A percentile compares a stretch with the other conserved stretches of the same genome.
These are phyloP conservation scores for Scylla paramamosain DNA, from an alignment of 1,140 invertebrate genomes.

Conservation along the genomic window DNA sequence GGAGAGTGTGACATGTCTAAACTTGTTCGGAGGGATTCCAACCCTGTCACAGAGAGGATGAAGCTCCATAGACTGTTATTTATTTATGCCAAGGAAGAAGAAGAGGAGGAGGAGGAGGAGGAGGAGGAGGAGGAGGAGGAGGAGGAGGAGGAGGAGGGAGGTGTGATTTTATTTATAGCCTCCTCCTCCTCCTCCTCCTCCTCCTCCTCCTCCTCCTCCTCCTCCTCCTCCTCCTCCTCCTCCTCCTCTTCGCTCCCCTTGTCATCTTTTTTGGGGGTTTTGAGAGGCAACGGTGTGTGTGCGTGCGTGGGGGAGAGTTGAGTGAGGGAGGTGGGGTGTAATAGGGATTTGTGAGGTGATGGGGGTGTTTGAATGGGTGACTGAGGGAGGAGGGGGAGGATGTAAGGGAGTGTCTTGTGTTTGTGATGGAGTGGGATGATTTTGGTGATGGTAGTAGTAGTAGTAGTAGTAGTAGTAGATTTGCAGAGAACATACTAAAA, in stretches of 20 bases:
- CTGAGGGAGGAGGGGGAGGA: no score
- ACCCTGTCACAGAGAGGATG: conserved; percentile 33
- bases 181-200: background rate
- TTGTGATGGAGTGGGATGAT: background rate
- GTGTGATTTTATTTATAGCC: background rate
- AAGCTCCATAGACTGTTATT: conserved; percentile 67
- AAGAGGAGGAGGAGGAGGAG: background rate
- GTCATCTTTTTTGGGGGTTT: no score
- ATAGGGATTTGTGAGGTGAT: no score
- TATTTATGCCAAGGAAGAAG: conserved; percentile 56
- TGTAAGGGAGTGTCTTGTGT: background rate
- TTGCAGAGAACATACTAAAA: no score
- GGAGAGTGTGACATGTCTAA: conserved; percentile 65
- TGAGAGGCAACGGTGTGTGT: background rate
- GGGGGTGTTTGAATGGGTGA: no score
- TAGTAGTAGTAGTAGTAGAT: no score
- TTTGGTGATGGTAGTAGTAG: no score
- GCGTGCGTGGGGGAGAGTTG: background rate
- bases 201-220: background rate
- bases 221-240: background rate
- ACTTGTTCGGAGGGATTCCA: conserved; percentile 61
- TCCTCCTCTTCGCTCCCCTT: background rate
- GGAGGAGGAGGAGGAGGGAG: background rate
- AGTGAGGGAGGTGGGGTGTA: no score
- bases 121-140: background rate